Conservation (phyloP, 2,888 invertebrate species). For the Asteroscopus sphinx region DNA sequence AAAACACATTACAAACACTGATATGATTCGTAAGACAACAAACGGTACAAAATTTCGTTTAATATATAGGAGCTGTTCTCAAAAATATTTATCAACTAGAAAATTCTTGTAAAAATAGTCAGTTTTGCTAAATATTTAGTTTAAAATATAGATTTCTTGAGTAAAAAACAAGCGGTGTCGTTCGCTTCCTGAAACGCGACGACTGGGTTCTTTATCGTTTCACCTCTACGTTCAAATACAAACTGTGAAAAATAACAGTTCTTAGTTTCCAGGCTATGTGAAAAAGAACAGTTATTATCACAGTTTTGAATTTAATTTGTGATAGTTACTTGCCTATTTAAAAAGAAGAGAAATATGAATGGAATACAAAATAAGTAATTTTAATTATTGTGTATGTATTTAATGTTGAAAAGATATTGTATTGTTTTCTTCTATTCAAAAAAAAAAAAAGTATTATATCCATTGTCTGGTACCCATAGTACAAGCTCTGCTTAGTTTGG, state of each 20-base stretch:
- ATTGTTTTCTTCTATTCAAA: too few relatives aligned
- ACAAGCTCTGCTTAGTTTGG: too few relatives aligned
- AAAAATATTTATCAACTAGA: slow-evolving; percentile 63
- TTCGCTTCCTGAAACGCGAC: slow-evolving; percentile 53
- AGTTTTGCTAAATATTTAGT: slow-evolving; percentile 55
- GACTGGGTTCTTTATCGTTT: slow-evolving; percentile 57
- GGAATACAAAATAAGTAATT: too few relatives aligned
- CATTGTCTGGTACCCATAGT: too few relatives aligned
- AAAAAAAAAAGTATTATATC: too few relatives aligned
- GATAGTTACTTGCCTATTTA: too few relatives aligned
- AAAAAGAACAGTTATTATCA: too few relatives aligned
- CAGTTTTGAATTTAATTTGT: too few relatives aligned
- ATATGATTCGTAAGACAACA: slow-evolving; percentile 47
- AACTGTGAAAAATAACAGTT: slow-evolving; percentile 13
- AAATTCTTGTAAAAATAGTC: slow-evolving; percentile 65
- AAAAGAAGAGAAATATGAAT: too few relatives aligned
- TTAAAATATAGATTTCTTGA: slow-evolving; percentile 60
- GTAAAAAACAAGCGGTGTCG: slow-evolving; percentile 61
- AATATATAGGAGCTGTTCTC: slow-evolving; percentile 51
- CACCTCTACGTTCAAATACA: neutral
- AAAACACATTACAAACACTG: slow-evolving; percentile 44
- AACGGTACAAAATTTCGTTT: slow-evolving; percentile 48
- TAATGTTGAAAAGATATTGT: too few relatives aligned
- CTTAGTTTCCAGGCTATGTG: neutral
- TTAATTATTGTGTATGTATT: too few relatives aligned